Percentiles rank a stretch among this genome's conserved stretches.
Evolutionary conservation across 2,797 vertebrate genomes (phyloP).

Genomic region (Aeoliscus strigatus): DNA sequence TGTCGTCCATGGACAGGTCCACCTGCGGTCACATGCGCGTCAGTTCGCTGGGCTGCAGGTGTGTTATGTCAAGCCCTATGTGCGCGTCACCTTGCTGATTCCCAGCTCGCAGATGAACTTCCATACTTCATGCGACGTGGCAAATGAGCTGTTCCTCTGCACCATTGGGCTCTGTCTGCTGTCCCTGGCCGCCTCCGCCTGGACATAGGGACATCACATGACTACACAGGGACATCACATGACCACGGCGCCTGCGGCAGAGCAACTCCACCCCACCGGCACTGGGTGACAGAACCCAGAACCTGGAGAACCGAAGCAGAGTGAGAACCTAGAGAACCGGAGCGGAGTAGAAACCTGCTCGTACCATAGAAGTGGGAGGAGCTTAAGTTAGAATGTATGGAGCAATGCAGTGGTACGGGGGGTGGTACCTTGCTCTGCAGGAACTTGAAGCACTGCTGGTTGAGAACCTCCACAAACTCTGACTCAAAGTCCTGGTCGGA

Average conservation of each 20-base stretch:
- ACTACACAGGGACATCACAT: not conserved
- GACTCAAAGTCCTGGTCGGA: conserved; percentile 98
- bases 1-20: conserved; percentile 97
- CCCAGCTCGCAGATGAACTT: conserved; percentile 96
- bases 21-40: conserved; percentile 69
- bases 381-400: no score
- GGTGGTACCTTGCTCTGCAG: conserved; percentile 88
- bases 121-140: conserved; percentile 96
- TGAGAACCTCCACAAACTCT: conserved; percentile 96
- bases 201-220: conserved; percentile 3
- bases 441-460: conserved; percentile 98
- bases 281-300: no score
- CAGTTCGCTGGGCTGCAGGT: not conserved
- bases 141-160: conserved; percentile 94
- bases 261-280: not conserved
- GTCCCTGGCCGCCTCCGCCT: conserved; percentile 89
- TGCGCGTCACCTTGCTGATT: conserved; percentile 88
- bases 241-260: no score
- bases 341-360: no score
- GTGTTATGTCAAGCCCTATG: no score
- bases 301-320: no score
- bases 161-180: conserved; percentile 95
- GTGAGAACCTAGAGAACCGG: no score
- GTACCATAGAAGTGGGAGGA: no score
- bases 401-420: no score